Base-by-base conservation (phyloP, 1,140 invertebrate species). In the Drosophila murphyi region DNA sequence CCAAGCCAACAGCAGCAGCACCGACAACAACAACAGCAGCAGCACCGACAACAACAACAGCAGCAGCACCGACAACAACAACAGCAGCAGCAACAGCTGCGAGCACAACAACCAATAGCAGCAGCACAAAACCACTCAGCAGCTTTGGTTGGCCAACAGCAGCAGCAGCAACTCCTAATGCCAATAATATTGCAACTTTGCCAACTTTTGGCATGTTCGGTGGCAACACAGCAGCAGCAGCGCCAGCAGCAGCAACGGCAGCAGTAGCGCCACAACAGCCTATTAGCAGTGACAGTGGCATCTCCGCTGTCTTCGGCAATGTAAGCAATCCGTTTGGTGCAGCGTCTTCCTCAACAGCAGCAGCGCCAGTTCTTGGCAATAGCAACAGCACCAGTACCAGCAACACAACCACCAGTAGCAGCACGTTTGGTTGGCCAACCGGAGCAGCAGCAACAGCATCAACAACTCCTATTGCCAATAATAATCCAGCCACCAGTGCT, bases 281-380 rank as follows among this genome's bases (percentile, higher is more conserved):
- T 5, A 34, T 3, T 8, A 69, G 34, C 72, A 28, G 54, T 35
- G 10, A 31, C 32, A 28, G 37, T 41, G 52, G 37, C 5, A 32
- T 63, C n/a, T 71, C 56, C 41, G 29, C 59, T 1, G 43, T 74
- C 2, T 74, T 74, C 20, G 72, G 56, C 43, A 69, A 61, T 51
- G 67, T 70, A 37, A 70, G 45, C 20, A 79, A 82, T 71, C 69
- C 75, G 4, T 63, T 77, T 70, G 51, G 60, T 8, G 1, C 48
- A 43, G 55, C 31, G 60, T 77, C 5, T 78, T 79, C 61, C 43
- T 47, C 31, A 12, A 34, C 32, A 32, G 12, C 31, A 39, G 31
- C 51, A 47, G 20, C 60, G n/a, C 20, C 20, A 20, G 20, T 20
- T 20, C 20, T 20, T 20, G 20, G 34, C 47, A 20, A 28, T n/a